Evolutionary conservation across 1,140 invertebrate genomes (phyloP).

Genomic region (Trichonephila clavata): DNA sequence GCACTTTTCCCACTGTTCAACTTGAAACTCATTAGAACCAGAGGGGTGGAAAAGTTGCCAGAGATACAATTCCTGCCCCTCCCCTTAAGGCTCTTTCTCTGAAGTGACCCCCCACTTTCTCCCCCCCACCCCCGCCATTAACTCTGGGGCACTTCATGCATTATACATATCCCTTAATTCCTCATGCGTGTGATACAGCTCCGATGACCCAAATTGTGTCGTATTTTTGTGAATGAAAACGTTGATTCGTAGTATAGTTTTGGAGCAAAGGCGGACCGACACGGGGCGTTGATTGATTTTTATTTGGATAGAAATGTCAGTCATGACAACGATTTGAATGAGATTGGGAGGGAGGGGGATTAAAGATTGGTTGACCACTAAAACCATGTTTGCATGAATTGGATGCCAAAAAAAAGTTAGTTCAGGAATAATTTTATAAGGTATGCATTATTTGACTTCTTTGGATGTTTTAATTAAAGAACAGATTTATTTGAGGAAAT

Average conservation of each 20-base stretch:
- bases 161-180: slow-evolving; percentile 48
- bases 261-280: background rate
- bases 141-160: slow-evolving; percentile 14
- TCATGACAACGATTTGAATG: slow-evolving; percentile 9
- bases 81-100: background rate
- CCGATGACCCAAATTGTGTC: slow-evolving; percentile 44
- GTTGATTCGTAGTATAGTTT: slow-evolving; percentile 29
- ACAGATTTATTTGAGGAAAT: too few species aligned
- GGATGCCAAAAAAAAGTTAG: background rate
- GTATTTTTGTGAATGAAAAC: slow-evolving; percentile 59
- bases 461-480: too few species aligned
- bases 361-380: background rate
- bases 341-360: background rate
- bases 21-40: slow-evolving; percentile 47
- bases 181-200: background rate
- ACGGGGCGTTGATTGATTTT: slow-evolving; percentile 50
- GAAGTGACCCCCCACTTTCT: background rate
- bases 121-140: background rate
- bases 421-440: background rate
- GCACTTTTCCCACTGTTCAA: background rate
- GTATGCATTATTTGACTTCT: too few species aligned
- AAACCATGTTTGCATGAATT: background rate
- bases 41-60: background rate
- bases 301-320: slow-evolving; percentile 22
- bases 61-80: background rate